Evolutionary conservation across 2,888 invertebrate species (phyloP), one percentile per base, ranked within the genome.

Genomic region (Luffia ferchaultella): DNA sequence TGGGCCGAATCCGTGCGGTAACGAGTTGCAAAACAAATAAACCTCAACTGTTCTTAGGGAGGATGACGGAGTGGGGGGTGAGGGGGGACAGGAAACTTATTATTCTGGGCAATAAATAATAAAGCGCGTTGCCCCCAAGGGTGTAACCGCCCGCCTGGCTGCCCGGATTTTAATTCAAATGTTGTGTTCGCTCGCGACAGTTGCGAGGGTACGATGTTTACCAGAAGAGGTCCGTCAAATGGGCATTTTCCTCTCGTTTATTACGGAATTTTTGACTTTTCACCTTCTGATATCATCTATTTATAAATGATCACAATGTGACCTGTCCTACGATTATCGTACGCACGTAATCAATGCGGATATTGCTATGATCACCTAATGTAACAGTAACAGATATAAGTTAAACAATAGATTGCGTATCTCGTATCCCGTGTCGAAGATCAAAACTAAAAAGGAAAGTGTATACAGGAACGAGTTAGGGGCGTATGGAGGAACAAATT

Each of bases 1-100:
- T 68, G 60, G 69, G 62, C 67, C 65, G 71, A 79, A 49, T 80
- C 55, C 58, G 61, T 43, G 44, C 15, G 20, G 67, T 72, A 80
- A 79, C 79, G 77, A 79, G 79, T 77, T 70, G 53, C 62, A 64
- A 70, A 76, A 78, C 77, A 78, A 79, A 79, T 77, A 49, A 48
- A 48, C 43, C 49, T 49, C 42, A 49, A 49, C 49, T 42, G 42
- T 42, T 43, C 49, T 49, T 48, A 16, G 20, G 43, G 20, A 19
- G 42, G 50, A 12, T 3, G 5, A 3, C 5, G 30, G 30, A 12
- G 12, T 12, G 30, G 30, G 30, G 12, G 30, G 5, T 3, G 30
- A 30, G 30, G 5, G 30, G 30, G 30, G 12, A 12, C 30, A 30
- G 5, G 18, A 20, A 46, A 46, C 42, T 50, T 46, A 50, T 42